Conservation (phyloP, 2,888 invertebrate genomes). For the Aphrophora alni region DNA sequence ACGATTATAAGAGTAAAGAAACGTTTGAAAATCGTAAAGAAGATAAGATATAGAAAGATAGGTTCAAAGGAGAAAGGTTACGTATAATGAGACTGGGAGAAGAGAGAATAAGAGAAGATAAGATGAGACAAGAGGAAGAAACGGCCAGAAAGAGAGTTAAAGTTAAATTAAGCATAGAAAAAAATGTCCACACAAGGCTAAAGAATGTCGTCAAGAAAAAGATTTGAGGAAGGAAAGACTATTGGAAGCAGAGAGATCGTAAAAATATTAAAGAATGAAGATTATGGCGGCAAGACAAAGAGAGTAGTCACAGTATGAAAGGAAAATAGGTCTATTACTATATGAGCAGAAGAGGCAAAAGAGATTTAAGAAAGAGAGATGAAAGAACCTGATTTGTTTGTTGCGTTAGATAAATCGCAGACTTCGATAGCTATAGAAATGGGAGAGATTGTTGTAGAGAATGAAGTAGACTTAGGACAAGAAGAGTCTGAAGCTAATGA, state of each 20-base stretch:
- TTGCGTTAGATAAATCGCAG: slow-evolving; percentile 55
- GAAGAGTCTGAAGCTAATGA: slow-evolving; percentile 27
- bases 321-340: slow-evolving; percentile 49
- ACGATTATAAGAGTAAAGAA: slow-evolving; percentile 23
- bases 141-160: slow-evolving; percentile 44
- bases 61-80: slow-evolving; percentile 53
- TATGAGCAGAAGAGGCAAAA: not conserved
- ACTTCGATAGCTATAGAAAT: slow-evolving; percentile 42
- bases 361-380: not conserved
- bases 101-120: slow-evolving; percentile 58
- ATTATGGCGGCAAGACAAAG: slow-evolving; percentile 51
- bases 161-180: slow-evolving; percentile 47
- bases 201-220: slow-evolving; percentile 47
- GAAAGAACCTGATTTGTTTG: slow-evolving; percentile 54
- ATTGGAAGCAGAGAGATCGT: slow-evolving; percentile 47
- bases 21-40: slow-evolving; percentile 48
- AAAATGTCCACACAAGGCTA: slow-evolving; percentile 24
- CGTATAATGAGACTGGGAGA: slow-evolving; percentile 63
- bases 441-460: slow-evolving; percentile 40
- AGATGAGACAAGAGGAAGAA: slow-evolving; percentile 46
- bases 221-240: slow-evolving; percentile 48
- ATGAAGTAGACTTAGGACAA: slow-evolving; percentile 53
- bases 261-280: slow-evolving; percentile 47
- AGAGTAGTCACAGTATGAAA: slow-evolving; percentile 55
- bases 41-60: slow-evolving; percentile 57